phyloP scores from a whole-genome alignment of 2,888 invertebrate species.

The Ceriagrion tenellum region DNA sequence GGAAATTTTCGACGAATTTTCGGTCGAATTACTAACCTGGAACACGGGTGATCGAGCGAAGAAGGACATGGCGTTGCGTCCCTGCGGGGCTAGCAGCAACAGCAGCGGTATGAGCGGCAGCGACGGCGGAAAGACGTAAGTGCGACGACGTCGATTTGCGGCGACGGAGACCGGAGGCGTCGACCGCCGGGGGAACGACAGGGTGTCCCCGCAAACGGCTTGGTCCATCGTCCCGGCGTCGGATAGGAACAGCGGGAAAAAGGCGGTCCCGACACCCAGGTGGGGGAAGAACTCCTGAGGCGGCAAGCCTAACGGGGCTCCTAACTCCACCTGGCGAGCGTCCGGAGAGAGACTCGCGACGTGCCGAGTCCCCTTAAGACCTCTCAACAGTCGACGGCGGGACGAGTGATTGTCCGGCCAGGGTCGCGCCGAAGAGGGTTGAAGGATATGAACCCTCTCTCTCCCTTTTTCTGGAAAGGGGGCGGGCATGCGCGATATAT shows the following conservation, averaged over 20 bases:
- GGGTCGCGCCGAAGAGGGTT: too few relatives aligned
- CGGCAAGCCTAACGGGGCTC: too few relatives aligned
- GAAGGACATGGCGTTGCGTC: background rate
- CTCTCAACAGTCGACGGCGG: too few relatives aligned
- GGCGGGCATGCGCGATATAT: too few relatives aligned
- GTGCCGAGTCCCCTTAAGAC: too few relatives aligned
- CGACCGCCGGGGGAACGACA: background rate
- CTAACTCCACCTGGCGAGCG: too few relatives aligned
- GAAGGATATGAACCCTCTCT: too few relatives aligned
- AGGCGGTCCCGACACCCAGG: background rate
- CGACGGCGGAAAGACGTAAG: background rate
- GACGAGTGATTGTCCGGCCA: too few relatives aligned
- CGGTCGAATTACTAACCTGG: background rate
- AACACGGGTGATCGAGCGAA: background rate
- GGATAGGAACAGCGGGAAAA: background rate
- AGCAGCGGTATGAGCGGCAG: background rate
- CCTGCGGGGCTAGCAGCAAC: background rate
- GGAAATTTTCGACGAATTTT: too few relatives aligned
- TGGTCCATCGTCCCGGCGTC: background rate
- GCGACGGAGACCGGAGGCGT: background rate
- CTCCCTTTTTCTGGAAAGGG: too few relatives aligned
- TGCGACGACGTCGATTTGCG: background rate
- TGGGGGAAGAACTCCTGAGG: too few relatives aligned
- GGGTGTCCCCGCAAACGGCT: background rate
- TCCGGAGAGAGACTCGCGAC: too few relatives aligned